Evolutionary conservation across 2,113 vertebrate species (phyloP), one percentile per base, ranked within the genome.

Genomic region (Sphyrna mokarran): DNA sequence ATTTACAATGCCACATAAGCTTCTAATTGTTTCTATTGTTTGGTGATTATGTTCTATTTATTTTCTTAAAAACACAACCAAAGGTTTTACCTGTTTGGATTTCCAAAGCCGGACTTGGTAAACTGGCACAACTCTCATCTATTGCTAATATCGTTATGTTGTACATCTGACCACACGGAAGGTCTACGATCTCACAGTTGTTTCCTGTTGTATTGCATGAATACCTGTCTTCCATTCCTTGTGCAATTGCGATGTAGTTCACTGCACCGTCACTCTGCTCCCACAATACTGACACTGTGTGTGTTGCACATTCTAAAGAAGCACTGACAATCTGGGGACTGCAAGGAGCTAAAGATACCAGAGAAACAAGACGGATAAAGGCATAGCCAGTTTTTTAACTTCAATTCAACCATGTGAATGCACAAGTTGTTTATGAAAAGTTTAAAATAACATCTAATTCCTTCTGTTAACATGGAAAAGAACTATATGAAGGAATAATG

Each of bases 21-120:
- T 89, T 61, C 8, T 13, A 23, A 61, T 3, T 61, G 2, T 16
- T 58, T 43, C 86, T 89, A 5, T 61, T 40, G 69, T 66, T 58
- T 89, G 2, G 10, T 48, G 48, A 58, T 26, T 89, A 29, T 89
- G 29, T 43, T 63, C 29, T 93, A 40, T 86, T 48, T 43, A 86
- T 40, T 48, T 68, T 94, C n/a, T 18, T 68, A 20, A 33, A 66
- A 91, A 33, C 23, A 70, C 16, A 95, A 95, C 37, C 22, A 95
- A 63, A 29, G 16, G 48, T 3, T 96, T 40, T 97, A 98, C 98
- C 97, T 96, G 97, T 97, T 96, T 96, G 97, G 10, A 98, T 96
- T 95, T 95, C 97, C 96, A 96, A 96, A 3, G 97, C 96, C 1
- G 97, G 97, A 66, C 97, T 98, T 80, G 97, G 97, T 7, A 97